These are phyloP conservation scores for Spinus pinus DNA, from an alignment of 2,797 vertebrate species.

Conservation along the genomic window DNA sequence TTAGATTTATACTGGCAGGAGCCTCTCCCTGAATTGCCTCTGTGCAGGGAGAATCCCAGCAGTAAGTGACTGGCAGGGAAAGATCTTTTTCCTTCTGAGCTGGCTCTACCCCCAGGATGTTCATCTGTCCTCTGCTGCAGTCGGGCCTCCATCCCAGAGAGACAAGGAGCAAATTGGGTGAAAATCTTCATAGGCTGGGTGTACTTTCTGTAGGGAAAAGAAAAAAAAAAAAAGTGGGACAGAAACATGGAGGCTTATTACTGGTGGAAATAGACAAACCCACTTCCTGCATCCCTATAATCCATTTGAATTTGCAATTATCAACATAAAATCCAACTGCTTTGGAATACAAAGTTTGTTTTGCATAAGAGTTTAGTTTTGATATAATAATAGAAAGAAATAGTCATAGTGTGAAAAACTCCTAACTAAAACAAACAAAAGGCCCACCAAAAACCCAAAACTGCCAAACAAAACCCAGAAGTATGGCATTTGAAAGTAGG, in stretches of 20 bases:
- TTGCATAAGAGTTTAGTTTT: not conserved
- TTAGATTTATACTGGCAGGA: not conserved
- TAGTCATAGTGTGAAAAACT: fast-evolving
- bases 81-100: not conserved
- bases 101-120: not conserved
- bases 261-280: not conserved
- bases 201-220: fast-evolving
- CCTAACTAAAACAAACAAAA: not conserved
- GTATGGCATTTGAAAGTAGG: fast-evolving
- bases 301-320: not conserved
- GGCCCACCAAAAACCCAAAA: not conserved
- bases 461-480: not conserved
- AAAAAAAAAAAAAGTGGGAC: fast-evolving
- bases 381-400: not conserved
- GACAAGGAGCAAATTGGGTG: not conserved
- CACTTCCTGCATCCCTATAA: not conserved
- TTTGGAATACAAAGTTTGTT: not conserved
- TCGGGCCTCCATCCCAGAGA: not conserved
- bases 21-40: not conserved
- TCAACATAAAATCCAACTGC: too few species aligned
- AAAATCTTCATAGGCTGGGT: not conserved
- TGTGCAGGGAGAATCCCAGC: not conserved
- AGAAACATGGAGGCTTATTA: not conserved
- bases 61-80: not conserved
- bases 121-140: not conserved